Conservation (phyloP, 1,140 invertebrate species). For the Cydia strobilella region DNA sequence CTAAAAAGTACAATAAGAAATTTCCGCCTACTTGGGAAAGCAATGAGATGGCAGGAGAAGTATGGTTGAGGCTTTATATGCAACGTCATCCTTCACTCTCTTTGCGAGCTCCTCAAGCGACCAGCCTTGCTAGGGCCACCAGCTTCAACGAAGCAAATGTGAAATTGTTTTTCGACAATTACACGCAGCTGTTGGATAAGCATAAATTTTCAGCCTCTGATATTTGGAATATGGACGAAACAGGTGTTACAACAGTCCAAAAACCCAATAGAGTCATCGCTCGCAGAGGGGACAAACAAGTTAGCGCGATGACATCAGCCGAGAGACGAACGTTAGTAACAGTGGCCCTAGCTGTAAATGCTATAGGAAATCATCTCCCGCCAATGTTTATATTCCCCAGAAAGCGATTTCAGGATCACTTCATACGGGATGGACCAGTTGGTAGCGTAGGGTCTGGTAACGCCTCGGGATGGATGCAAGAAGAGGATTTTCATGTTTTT, state of each 20-base stretch:
- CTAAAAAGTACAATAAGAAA: not conserved
- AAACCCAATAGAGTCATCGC: constrained; percentile 57
- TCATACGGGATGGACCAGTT: constrained; percentile 55
- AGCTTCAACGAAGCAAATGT: constrained; percentile 61
- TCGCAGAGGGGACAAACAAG: constrained; percentile 68
- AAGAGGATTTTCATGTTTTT: constrained; percentile 51
- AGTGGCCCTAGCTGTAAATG: constrained; percentile 57
- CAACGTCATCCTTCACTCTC: constrained; percentile 52
- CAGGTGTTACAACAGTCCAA: constrained; percentile 74
- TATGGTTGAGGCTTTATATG: constrained; percentile 42
- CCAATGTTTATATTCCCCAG: constrained; percentile 72
- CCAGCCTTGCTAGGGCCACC: constrained; percentile 58
- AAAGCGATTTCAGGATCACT: constrained; percentile 52
- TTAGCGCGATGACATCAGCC: constrained; percentile 66
- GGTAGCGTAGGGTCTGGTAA: constrained; percentile 54
- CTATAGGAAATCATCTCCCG: constrained; percentile 62
- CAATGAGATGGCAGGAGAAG: constrained; percentile 2
- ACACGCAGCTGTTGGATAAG: constrained; percentile 43
- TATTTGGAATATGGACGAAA: constrained; percentile 75
- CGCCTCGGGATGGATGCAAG: constrained; percentile 64
- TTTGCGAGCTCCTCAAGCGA: constrained; percentile 58
- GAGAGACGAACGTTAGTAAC: constrained; percentile 75
- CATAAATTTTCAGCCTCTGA: constrained; percentile 30
- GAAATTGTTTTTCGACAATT: constrained; percentile 54
- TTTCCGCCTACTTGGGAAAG: not conserved